A percentile compares a stretch with the other conserved stretches of the same genome.
phyloP scores from a whole-genome alignment of 2,888 invertebrate genomes.

The Caprella mutica region DNA sequence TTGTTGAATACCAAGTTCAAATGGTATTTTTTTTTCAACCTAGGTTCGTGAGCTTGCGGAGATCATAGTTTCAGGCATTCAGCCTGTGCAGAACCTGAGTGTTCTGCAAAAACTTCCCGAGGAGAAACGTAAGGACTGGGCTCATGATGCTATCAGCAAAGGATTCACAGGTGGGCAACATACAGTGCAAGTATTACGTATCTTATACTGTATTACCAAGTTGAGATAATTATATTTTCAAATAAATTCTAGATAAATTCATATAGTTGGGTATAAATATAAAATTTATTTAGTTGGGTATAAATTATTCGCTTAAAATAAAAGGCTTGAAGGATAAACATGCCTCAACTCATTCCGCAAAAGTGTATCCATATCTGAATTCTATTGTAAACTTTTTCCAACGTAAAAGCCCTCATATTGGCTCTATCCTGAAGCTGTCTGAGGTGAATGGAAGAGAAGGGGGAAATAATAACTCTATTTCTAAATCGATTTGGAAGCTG shows the following conservation, averaged over 20 bases:
- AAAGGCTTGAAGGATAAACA: not conserved
- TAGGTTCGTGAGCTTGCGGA: slow-evolving; percentile 76
- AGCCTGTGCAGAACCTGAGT: slow-evolving; percentile 85
- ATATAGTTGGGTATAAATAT: slow-evolving; percentile 54
- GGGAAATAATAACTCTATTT: too few species aligned
- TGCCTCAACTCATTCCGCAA: not conserved
- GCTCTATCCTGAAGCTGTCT: too few species aligned
- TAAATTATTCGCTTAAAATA: not conserved
- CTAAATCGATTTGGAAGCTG: too few species aligned
- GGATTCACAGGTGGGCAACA: slow-evolving; percentile 56
- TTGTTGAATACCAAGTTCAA: too few species aligned
- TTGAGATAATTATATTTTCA: not conserved
- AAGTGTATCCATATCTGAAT: not conserved
- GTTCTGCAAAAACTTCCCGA: slow-evolving; percentile 57
- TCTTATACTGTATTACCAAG: not conserved
- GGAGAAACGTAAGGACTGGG: slow-evolving; percentile 81
- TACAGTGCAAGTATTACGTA: not conserved
- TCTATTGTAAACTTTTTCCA: too few species aligned
- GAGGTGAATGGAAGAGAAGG: too few species aligned
- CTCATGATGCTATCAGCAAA: slow-evolving; percentile 77
- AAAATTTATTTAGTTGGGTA: not conserved
- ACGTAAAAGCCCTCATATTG: too few species aligned
- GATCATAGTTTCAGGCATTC: slow-evolving; percentile 83
- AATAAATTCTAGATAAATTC: slow-evolving; percentile 66
- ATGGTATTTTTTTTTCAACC: too few species aligned